Base-by-base conservation (phyloP, 1,140 invertebrate genomes). In the Aphidius ervi region DNA sequence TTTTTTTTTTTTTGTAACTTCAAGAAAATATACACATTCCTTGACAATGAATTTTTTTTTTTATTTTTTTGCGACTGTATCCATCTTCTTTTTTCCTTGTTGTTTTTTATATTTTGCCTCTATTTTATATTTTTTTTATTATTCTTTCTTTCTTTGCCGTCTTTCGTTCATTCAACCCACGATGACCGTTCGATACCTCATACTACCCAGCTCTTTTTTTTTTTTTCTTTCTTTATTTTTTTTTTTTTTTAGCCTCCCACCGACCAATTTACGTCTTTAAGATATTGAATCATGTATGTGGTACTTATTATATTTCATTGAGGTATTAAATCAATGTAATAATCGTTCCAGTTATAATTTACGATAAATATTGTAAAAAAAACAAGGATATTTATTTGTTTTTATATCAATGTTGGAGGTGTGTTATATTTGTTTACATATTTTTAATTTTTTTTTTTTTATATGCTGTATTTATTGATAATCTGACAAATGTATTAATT, bases 111-210 rank as follows among this genome's bases (percentile, higher is more conserved):
- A 16, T 16, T 16, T 16, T 16, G 16, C 16, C 16, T 16, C 16
- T 16, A 16, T 31, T 3, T 31, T 31, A 31, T 31, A 31, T 31
- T 31, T 31, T 31, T 31, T 52, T 52, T 52, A 9, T 52, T 37
- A 3, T 31, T 43, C 42, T 43, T 43, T 43, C 42, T 43, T 43
- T 10, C 7, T 8, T 8, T 1, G 7, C 9, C 42, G 42, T 10
- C 42, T 31, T 31, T 43, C 48, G 47, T 50, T 59, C 42, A 39
- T 49, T 58, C 55, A 50, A 46, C 49, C 9, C 40, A 16, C 46
- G 41, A n/a, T 63, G 53, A 23, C 43, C 41, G 53, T 58, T 59
- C 46, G 41, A 57, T 56, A 62, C 46, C 43, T 56, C 41, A 50
- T 41, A 37, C 46, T 42, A 56, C 46, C 46, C 40, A 56, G 31